Base-by-base conservation (phyloP, 2,888 invertebrate species). In the Byasa hedistus region DNA sequence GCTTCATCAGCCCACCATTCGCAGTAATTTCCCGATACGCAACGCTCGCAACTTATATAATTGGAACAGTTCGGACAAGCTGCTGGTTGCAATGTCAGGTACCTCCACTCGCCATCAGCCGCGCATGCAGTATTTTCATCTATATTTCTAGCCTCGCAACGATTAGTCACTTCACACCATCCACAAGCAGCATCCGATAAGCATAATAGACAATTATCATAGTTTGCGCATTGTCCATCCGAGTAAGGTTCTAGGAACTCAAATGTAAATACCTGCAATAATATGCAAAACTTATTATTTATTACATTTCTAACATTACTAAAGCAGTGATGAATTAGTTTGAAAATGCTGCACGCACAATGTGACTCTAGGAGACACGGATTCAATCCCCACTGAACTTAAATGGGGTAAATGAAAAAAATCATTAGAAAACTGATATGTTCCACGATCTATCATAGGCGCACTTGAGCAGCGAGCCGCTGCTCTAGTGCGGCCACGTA, bases 1-100 rank as follows among this genome's bases (percentile, higher is more conserved):
- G 97, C 97, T 79, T 97, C 97, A 73, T 97, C 96, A 0, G 95
- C 94, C 95, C 96, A 96, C 98, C 98, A 98, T 86, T 98, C 98
- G 86, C 98, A 98, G 54, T 95, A 85, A 23, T 94, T 85, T 54
- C 94, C 94, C n/a, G 94, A 86, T 3, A 97, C 94, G 85, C 98
- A 98, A 27, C 96, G 94, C 74, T 95, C 94, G 82, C 98, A 98
- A 61, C 96, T 95, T 61, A 98, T 97, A 83, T 96, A 96, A 84
- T 98, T 97, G 0, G 96, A 95, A 81, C 98, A 98, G 77, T 96
- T 96, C 15, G 96, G 94, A 80, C 98, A 98, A 32, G 96, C 94
- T 23, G 95, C 94, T 0, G 97, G 96, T 75, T 95, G 95, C 71
- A 96, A 93, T 1, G 96, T 96, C 19, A 98, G 89, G 79, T 96